Conservation (phyloP, 2,888 invertebrate genomes). For the Dichetophora obliterata region DNA sequence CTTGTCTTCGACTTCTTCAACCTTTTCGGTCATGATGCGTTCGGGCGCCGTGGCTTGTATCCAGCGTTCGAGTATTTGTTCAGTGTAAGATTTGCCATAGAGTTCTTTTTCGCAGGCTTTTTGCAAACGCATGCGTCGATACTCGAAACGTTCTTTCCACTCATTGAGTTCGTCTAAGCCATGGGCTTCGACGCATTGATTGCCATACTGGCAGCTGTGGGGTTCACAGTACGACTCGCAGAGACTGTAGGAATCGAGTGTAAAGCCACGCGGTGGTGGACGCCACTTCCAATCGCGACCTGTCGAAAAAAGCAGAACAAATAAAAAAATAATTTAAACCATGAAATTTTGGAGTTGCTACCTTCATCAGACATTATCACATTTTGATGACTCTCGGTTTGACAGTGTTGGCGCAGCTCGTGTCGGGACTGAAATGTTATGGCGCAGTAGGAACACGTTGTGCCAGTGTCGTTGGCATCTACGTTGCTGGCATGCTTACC, state of each 20-base stretch:
- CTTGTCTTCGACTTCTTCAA: conserved; percentile 74
- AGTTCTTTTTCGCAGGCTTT: conserved; percentile 77
- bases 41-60: conserved; percentile 75
- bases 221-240: conserved; percentile 75
- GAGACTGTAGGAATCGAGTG: conserved; percentile 75
- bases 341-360: conserved; percentile 37
- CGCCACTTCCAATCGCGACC: conserved; percentile 78
- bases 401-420: conserved; percentile 74
- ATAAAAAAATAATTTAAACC: background rate
- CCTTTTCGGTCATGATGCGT: conserved; percentile 74
- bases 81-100: conserved; percentile 74
- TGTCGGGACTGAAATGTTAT: conserved; percentile 72
- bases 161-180: conserved; percentile 79
- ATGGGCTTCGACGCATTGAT: conserved; percentile 82
- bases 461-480: conserved; percentile 56
- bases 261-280: conserved; percentile 78
- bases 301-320: conserved; percentile 39
- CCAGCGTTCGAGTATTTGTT: conserved; percentile 77
- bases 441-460: conserved; percentile 74
- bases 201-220: conserved; percentile 77
- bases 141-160: conserved; percentile 81
- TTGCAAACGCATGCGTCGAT: conserved; percentile 75
- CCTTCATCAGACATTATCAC: conserved; percentile 80
- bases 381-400: conserved; percentile 75
- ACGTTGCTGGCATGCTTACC: conserved; percentile 52